Conservation (phyloP, 2,888 invertebrate genomes). For the Torymus tubicola region DNA sequence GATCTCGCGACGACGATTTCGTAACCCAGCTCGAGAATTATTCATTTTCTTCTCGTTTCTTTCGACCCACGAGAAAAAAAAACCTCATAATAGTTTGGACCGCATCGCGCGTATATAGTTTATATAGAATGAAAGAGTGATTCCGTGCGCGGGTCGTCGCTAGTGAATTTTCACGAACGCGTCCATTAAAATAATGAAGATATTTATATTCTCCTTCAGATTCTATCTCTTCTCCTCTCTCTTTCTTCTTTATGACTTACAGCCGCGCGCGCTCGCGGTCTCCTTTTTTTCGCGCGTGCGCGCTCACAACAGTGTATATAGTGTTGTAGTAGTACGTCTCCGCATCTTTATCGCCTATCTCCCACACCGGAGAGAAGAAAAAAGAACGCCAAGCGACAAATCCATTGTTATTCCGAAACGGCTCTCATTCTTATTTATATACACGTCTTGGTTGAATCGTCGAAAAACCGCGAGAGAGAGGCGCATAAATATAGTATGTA, state of each 20-base stretch:
- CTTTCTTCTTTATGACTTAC: constrained; percentile 31
- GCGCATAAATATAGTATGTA: constrained; percentile 13
- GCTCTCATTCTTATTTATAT: constrained; percentile 42
- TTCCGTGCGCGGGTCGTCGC: too few relatives aligned
- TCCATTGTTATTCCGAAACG: constrained; percentile 43
- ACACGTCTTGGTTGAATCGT: constrained; percentile 24
- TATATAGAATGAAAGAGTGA: too few relatives aligned
- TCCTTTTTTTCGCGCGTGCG: constrained; percentile 7
- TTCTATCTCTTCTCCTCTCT: background rate
- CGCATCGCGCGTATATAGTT: too few relatives aligned
- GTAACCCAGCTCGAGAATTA: too few relatives aligned
- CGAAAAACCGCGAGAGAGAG: constrained; percentile 27
- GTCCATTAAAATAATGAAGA: constrained; percentile 40
- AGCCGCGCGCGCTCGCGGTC: constrained; percentile 24
- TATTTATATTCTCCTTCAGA: constrained; percentile 44
- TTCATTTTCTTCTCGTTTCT: too few relatives aligned
- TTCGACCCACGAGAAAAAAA: too few relatives aligned
- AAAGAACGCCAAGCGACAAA: constrained; percentile 2
- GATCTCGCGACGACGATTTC: too few relatives aligned
- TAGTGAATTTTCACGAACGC: too few relatives aligned
- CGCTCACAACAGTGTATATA: too few relatives aligned
- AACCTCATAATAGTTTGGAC: too few relatives aligned
- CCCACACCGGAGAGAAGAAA: constrained; percentile 1
- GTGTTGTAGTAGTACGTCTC: constrained; percentile 2
- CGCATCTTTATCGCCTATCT: constrained; percentile 44